Evolutionary conservation across 30 jellyfish, hydroid and myxozoan species (phyloP).

Genomic region (Aurelia aurita complex sp. Pacific): DNA sequence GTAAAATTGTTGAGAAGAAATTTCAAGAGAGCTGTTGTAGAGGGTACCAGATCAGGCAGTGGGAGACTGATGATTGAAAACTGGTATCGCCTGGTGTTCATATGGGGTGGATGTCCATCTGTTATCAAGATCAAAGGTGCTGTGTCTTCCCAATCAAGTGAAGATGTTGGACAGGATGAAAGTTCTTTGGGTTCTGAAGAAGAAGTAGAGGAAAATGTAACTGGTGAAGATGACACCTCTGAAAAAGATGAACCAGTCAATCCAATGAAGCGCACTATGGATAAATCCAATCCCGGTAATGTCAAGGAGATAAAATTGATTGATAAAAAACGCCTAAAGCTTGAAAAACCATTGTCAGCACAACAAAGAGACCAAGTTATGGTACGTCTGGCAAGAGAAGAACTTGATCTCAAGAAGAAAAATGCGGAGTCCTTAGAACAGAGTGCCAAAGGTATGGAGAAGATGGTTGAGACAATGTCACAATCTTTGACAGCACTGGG

Average conservation of each 20-base stretch:
- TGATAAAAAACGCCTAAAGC: constrained; percentile 38
- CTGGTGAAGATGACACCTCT: neutral
- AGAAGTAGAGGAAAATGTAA: neutral
- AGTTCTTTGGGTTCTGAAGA: neutral
- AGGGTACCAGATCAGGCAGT: too few relatives aligned
- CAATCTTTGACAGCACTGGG: neutral
- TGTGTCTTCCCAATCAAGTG: constrained; percentile 1
- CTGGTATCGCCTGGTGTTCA: too few relatives aligned
- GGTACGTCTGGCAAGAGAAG: constrained; percentile 38
- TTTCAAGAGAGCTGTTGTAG: too few relatives aligned
- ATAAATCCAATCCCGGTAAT: too few relatives aligned
- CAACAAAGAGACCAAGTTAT: constrained; percentile 31
- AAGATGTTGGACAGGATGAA: neutral
- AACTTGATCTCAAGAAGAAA: constrained; percentile 25
- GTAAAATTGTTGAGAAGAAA: too few relatives aligned
- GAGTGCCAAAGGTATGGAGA: constrained; percentile 25
- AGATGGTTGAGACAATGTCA: constrained; percentile 49
- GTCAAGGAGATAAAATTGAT: neutral
- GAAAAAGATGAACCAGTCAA: neutral
- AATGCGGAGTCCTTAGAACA: constrained; percentile 9
- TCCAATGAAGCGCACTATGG: neutral
- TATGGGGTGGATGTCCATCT: too few relatives aligned
- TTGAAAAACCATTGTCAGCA: constrained; percentile 50
- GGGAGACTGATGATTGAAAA: too few relatives aligned
- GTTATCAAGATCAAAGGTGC: constrained; percentile 10